Evolutionary conservation across 2,797 vertebrate species (phyloP).

Genomic region (Sebastiscus albofasciatus): DNA sequence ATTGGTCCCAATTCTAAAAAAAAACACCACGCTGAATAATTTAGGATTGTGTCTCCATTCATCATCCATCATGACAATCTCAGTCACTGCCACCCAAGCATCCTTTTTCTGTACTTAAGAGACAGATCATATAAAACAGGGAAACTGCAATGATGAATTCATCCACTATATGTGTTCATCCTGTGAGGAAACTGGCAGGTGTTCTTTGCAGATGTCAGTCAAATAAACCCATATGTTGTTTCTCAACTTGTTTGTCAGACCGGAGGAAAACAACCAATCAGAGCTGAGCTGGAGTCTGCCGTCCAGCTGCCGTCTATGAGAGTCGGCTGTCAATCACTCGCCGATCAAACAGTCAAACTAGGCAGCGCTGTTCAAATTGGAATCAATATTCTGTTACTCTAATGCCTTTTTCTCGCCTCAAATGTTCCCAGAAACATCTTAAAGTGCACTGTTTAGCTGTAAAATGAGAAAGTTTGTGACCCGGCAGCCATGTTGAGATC

Average conservation of each 20-base stretch:
- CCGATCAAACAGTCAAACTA: too few relatives aligned
- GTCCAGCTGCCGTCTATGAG: too few relatives aligned
- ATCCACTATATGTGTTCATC: not conserved
- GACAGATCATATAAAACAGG: not conserved
- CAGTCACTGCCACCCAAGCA: not conserved
- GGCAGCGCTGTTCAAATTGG: too few relatives aligned
- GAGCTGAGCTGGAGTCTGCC: too few relatives aligned
- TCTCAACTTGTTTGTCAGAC: not conserved
- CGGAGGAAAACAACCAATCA: too few relatives aligned
- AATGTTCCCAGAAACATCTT: not conserved
- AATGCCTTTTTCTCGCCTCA: too few relatives aligned
- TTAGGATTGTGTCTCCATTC: conserved; percentile 23
- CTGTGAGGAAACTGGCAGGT: not conserved
- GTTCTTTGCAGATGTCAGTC: conserved; percentile 8
- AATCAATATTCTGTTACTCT: too few relatives aligned
- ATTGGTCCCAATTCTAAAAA: not conserved
- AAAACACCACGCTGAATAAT: not conserved
- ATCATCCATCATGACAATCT: conserved; percentile 33
- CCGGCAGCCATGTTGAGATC: too few relatives aligned
- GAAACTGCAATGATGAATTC: not conserved
- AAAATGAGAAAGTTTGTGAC: too few relatives aligned
- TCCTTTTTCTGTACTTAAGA: not conserved
- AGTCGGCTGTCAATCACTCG: too few relatives aligned
- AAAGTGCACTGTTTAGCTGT: too few relatives aligned
- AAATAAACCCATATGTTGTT: not conserved